Evolutionary conservation across 2,888 invertebrate species (phyloP), one percentile per base, ranked within the genome.

Genomic region (Darwinula stevensoni): DNA sequence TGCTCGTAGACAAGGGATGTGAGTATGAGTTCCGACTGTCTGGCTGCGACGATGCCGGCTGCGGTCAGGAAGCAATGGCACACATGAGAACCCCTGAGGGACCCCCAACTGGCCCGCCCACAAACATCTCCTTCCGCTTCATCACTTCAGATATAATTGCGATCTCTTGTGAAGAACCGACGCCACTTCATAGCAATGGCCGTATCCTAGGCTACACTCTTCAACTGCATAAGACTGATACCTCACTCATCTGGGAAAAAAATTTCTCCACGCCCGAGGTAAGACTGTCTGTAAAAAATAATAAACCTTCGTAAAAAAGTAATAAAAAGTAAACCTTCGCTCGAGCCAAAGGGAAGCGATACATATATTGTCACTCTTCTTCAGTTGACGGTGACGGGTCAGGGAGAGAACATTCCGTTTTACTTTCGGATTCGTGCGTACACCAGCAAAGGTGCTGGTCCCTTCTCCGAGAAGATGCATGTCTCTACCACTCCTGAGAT

Each of bases 1-100:
- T n/a, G n/a, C n/a, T n/a, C 41, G 28, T 41, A 54, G 88, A 86
- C 52, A 63, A 76, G 39, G 91, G 91, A 2, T 76, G 82, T 1
- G 73, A 75, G 42, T 99, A 97, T 53, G 91, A 94, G 53, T 88
- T 94, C 50, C 62, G 86, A 38, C 68, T 97, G n/a, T 73, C 86
- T 9, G 97, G 88, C 4, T 72, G 71, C 50, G 97, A 97, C 53
- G 67, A 73, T 41, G 76, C 88, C 32, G 94, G 91, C 33, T 71
- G 71, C 43, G 91, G 94, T 4, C 84, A 88, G 50, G 86, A 94
- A 49, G 73, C 75, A 2, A 73, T 88, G 2, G 74, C 74, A 47
- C 73, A 71, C 44, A 70, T 82, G 56, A 64, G 69, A 33, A 94
- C 91, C 1, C 91, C 91, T 0, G 91, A 91, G 57, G 91, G 88